Evolutionary conservation across 2,888 invertebrate genomes (phyloP).

Genomic region (Tinea pellionella): DNA sequence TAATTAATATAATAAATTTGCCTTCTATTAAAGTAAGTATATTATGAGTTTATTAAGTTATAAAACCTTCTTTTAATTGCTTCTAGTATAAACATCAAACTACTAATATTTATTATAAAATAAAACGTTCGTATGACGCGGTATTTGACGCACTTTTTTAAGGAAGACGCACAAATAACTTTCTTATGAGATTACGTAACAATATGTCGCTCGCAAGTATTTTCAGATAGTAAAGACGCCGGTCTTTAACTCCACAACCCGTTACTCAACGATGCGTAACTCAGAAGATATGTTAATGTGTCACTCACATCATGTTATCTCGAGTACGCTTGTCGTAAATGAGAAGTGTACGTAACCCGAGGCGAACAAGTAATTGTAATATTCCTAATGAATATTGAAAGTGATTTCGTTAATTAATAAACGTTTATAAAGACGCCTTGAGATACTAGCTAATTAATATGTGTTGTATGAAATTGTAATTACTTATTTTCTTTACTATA

Average conservation of each 20-base stretch:
- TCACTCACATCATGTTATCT: conserved; percentile 22
- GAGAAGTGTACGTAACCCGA: background rate
- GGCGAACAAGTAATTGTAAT: background rate
- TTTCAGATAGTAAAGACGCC: background rate
- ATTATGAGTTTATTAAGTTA: no score
- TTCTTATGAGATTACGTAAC: background rate
- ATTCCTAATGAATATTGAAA: conserved; percentile 5
- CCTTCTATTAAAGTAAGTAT: no score
- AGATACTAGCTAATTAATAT: background rate
- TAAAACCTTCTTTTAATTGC: no score
- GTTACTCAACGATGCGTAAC: conserved; percentile 14
- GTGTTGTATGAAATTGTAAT: background rate
- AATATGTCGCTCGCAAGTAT: background rate
- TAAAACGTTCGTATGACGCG: no score
- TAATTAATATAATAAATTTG: no score
- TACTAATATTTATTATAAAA: no score
- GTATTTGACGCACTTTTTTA: background rate
- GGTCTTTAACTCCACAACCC: background rate
- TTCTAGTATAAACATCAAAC: no score
- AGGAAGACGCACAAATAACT: background rate
- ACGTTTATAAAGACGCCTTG: conserved; percentile 1
- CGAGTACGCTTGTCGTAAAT: conserved; percentile 16
- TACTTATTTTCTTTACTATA: background rate
- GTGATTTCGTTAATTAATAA: conserved; percentile 4
- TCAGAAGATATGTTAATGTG: conserved; percentile 24